Evolutionary conservation across 2,113 vertebrate species (phyloP), one percentile per base, ranked within the genome.

Genomic region (Eulemur macaco): DNA sequence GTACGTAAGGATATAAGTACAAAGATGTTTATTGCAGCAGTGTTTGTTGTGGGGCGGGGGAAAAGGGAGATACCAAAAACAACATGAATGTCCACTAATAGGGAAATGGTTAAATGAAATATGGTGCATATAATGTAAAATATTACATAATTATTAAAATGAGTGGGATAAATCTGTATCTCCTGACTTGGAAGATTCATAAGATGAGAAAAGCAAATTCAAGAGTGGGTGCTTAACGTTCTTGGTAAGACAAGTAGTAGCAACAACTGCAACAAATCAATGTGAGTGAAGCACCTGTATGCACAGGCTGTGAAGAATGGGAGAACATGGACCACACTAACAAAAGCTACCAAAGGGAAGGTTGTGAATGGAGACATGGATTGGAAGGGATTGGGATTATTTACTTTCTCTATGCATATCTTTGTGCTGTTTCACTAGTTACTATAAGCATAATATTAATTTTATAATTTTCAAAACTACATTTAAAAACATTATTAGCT

Each of bases 1-100:
- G 96, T 95, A 93, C 2, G 80, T 97, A 81, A 98, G 89, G 95
- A 94, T 37, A 15, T 47, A 69, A 66, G 69, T 31, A 96, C 83
- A 96, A 89, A 91, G 63, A 80, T 60, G 13, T 90, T 95, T 39
- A 93, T 1, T 84, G 78, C 18, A 95, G 74, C 50, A 93, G 20
- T 63, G 74, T 71, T 47, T 78, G 82, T 87, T 60, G 45, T 47
- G 74, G 31, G 45, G 25, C 0, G 7, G 58, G 42, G 50, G 85
- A 58, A 25, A 56, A 71, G 14, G 18, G 29, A 1, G 54, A 2
- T 34, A 25, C 6, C 86, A 13, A 52, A 74, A 83, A 85, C 29
- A 54, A 83, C 25, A 80, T 37, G 18, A 80, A 88, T 27, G 34
- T 11, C 77, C 10, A 56, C 45, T 82, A 15, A 56, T 12, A 54